A percentile compares a stretch with the other conserved stretches of the same genome.
Evolutionary conservation across 2,797 vertebrate species (phyloP).

Genomic region (Labeo calbasu): DNA sequence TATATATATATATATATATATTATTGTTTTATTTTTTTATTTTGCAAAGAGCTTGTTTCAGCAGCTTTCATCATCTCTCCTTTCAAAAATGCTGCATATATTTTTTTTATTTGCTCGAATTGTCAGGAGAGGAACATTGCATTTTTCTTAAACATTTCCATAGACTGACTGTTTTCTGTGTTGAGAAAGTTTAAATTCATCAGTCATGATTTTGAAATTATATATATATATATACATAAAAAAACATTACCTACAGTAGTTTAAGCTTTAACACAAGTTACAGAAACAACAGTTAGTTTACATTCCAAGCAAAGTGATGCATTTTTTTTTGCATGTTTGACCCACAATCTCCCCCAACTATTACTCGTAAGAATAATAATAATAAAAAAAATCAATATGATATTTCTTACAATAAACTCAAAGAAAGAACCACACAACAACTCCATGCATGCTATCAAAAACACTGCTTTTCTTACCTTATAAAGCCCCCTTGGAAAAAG

Average conservation of each 20-base stretch:
- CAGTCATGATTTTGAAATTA: background rate
- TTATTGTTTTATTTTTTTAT: background rate
- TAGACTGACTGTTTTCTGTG: background rate
- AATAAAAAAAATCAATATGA: background rate
- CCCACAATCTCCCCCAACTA: background rate
- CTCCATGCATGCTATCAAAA: background rate
- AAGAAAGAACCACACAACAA: background rate
- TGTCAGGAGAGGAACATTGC: background rate
- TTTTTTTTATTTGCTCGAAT: background rate
- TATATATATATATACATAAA: background rate
- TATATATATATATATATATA: background rate
- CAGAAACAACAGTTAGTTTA: background rate
- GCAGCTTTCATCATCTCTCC: background rate
- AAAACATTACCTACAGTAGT: background rate
- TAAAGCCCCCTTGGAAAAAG: constrained; percentile 81
- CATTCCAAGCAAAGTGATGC: background rate
- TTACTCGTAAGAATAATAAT: background rate
- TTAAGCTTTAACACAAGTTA: background rate
- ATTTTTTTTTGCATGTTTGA: background rate
- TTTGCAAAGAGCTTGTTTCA: background rate
- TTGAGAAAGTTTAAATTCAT: background rate
- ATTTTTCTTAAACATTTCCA: background rate
- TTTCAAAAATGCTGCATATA: background rate
- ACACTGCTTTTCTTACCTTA: constrained; percentile 74
- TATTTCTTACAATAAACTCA: background rate